phyloP scores from a whole-genome alignment of 2,113 vertebrate species.

The Smithornis capensis region DNA sequence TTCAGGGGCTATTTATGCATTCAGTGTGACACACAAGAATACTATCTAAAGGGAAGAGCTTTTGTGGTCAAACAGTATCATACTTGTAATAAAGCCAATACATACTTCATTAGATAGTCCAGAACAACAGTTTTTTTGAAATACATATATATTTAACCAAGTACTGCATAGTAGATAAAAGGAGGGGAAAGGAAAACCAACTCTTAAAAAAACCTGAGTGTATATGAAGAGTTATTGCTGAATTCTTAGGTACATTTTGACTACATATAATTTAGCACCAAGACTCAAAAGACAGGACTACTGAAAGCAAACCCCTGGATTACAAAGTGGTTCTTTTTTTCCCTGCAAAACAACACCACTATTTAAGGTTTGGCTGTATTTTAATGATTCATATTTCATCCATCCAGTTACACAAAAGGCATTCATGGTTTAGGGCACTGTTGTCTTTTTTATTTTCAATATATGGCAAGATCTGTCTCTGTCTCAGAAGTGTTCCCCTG shows the following conservation, averaged over 20 bases:
- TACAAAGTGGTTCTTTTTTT: not conserved
- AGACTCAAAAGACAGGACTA: not conserved
- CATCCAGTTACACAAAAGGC: not conserved
- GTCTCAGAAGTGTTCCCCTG: not conserved
- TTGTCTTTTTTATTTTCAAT: not conserved
- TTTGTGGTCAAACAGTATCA: not conserved
- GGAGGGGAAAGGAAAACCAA: not conserved
- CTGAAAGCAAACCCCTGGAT: not conserved
- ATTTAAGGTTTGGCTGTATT: not conserved
- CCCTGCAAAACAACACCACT: not conserved
- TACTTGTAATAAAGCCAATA: not conserved
- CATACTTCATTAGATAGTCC: not conserved
- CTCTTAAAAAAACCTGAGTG: not conserved
- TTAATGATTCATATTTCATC: not conserved
- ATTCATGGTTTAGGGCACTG: not conserved
- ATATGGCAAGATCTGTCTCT: not conserved
- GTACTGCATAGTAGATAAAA: not conserved
- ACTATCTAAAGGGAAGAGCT: not conserved
- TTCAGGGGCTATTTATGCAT: not conserved
- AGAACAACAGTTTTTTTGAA: not conserved
- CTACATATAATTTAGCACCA: not conserved
- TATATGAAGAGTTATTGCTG: conserved; percentile 13
- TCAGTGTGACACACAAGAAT: not conserved
- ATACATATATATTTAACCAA: not conserved
- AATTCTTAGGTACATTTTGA: not conserved